Conservation (phyloP, 2,888 invertebrate species). For the Tolmerus cingulatus region DNA sequence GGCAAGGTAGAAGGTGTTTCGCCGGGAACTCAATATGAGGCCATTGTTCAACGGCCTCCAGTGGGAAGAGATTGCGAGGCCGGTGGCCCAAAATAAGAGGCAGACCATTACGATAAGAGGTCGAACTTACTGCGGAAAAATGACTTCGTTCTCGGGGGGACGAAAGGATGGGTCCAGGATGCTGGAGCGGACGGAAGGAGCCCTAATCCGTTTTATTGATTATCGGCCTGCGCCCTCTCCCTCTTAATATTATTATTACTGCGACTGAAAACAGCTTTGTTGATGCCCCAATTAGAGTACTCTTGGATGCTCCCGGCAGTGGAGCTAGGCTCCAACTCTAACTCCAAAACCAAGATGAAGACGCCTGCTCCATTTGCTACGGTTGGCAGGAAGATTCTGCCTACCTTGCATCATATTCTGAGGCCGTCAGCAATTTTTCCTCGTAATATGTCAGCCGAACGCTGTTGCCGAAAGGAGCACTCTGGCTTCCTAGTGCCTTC, state of each 20-base stretch:
- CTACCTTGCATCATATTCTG: conserved; percentile 36
- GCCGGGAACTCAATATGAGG: conserved; percentile 19
- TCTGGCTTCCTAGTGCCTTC: background rate
- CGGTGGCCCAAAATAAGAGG: conserved; percentile 5
- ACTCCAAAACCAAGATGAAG: background rate
- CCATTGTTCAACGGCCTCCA: conserved; percentile 8
- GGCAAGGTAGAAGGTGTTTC: conserved; percentile 43
- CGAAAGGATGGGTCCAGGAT: background rate
- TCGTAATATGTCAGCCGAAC: conserved; percentile 16
- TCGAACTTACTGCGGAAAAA: conserved; percentile 25
- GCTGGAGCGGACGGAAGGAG: background rate
- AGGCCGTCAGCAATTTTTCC: conserved; percentile 17
- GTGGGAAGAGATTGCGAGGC: background rate
- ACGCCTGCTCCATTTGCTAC: background rate
- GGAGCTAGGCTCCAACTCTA: background rate
- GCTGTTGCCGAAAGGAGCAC: conserved; percentile 1
- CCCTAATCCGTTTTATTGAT: conserved; percentile 20
- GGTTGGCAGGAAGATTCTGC: background rate
- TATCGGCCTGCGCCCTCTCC: background rate
- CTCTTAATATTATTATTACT: background rate
- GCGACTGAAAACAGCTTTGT: conserved; percentile 9
- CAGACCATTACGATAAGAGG: background rate
- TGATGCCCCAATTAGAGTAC: conserved; percentile 31
- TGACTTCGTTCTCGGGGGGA: background rate
- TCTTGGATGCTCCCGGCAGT: background rate